These are phyloP conservation scores for Mellivora capensis DNA, from an alignment of 2,113 vertebrate species.

Conservation along the genomic window DNA sequence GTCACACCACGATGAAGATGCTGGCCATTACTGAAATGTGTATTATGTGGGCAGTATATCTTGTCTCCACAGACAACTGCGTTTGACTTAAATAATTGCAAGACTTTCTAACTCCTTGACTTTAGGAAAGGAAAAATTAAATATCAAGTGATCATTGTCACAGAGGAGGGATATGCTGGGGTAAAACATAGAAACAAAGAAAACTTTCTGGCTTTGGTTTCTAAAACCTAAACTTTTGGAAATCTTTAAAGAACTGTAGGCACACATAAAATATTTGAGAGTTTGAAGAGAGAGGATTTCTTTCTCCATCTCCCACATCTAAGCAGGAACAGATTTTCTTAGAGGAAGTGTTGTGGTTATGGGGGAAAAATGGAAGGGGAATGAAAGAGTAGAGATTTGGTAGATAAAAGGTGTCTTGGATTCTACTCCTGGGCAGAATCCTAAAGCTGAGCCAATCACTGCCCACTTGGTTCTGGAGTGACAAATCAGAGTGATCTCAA, in stretches of 20 bases:
- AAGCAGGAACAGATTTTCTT: not conserved
- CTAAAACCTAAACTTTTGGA: not conserved
- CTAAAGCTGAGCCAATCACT: not conserved
- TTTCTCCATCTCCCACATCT: not conserved
- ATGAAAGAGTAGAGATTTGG: not conserved
- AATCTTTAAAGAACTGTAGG: not conserved
- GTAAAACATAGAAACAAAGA: constrained; percentile 29
- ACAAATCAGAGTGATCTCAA: not conserved
- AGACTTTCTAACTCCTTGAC: constrained; percentile 28
- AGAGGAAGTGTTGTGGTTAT: not conserved
- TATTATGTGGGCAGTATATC: not conserved
- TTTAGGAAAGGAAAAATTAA: constrained; percentile 28
- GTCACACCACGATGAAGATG: constrained; percentile 14
- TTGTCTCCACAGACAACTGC: constrained; percentile 16
- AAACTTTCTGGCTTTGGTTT: constrained; percentile 1
- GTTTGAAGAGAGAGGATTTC: not conserved
- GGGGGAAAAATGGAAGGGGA: not conserved
- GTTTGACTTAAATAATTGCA: constrained; percentile 27
- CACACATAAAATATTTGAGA: not conserved
- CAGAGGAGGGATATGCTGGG: not conserved
- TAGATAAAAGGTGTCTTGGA: not conserved
- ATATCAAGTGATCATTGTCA: not conserved
- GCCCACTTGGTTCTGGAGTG: not conserved
- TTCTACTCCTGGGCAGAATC: not conserved
- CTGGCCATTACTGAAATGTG: constrained; percentile 1